Base-by-base conservation (phyloP, 2,113 vertebrate genomes). In the Martes martes region DNA sequence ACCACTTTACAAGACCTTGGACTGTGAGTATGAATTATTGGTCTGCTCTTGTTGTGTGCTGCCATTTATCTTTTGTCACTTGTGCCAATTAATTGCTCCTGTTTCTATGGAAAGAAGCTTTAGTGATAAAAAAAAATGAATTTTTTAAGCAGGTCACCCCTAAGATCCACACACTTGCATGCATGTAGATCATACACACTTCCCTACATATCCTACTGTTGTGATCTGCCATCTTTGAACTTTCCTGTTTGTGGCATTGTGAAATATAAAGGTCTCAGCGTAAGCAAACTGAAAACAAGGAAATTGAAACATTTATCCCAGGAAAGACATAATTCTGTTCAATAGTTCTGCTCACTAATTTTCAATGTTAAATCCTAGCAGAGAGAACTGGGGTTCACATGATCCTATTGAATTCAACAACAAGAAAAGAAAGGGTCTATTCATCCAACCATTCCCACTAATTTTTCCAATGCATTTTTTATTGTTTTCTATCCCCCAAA, bases 401-500 rank as follows among this genome's bases (percentile, higher is more conserved):
- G 65, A 84, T 74, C 42, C 39, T 79, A 67, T 11, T 73, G n/a
- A 76, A 89, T 69, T 95, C 50, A 91, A 23, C 94, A 24, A 98
- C 26, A 52, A 61, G 0, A 42, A 42, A 91, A 93, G 67, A 97
- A 93, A 73, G 6, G 0, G 9, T 24, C 1, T 97, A 69, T 97
- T 97, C 42, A 79, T 65, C 31, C 47, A 69, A 88, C 9, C 47
- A 89, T 95, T 76, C 59, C 15, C 63, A 81, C 39, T 93, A 92
- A 85, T 97, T 86, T 96, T 95, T 21, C 63, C 79, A 95, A 47
- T 91, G 69, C 2, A 90, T 89, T 97, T 97, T 97, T 95, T 42
- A 96, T 97, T 94, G 47, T 95, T 98, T 97, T 10, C 18, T 96
- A 45, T 95, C 93, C 61, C 65, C 98, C 73, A 92, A 96, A 97